Base-by-base conservation (phyloP, 2,113 vertebrate species). In the Callaeas wilsoni region DNA sequence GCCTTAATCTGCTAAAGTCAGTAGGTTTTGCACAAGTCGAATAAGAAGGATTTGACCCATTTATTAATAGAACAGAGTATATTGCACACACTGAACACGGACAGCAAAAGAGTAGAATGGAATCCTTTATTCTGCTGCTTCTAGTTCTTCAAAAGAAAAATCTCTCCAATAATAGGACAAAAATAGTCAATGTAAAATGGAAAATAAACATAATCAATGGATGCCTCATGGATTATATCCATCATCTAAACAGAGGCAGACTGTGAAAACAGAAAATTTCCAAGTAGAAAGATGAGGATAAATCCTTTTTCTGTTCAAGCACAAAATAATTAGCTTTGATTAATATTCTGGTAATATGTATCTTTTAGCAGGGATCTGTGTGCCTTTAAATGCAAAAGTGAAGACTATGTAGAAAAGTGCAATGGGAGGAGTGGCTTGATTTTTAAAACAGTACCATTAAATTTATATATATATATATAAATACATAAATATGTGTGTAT, bases 21-120 rank as follows among this genome's bases (percentile, higher is more conserved):
- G 74, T 30, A 35, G 74, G 42, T 86, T 97, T 90, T 93, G 82
- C 85, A 53, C 60, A 80, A 86, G 47, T 92, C 89, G 50, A 82
- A 33, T 39, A 90, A 89, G 91, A 87, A 95, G 68, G 46, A 82
- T 94, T 86, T 95, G 87, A 93, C 84, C 92, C 84, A 86, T 89
- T 93, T 95, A 74, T 83, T 82, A 86, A 52, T 19, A 89, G 62
- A 53, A 65, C 32, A 26, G 44, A 71, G 42, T 80, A 35, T 1
- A 32, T 57, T 21, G 42, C 30, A 64, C 23, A 55, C 32, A 7
- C 29, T 20, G 10, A 81, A 68, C 62, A 41, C 35, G 56, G 75
- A 7, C 7, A 18, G 65, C 1, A 6, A 53, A 82, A 86, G 11
- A 15, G 32, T 33, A 32, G 49, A 7, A 30, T 25, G 19, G 47